A percentile compares a stretch with the other conserved stretches of the same genome.
phyloP scores from a whole-genome alignment of 2,113 vertebrate genomes.

The Carassius gibelio region DNA sequence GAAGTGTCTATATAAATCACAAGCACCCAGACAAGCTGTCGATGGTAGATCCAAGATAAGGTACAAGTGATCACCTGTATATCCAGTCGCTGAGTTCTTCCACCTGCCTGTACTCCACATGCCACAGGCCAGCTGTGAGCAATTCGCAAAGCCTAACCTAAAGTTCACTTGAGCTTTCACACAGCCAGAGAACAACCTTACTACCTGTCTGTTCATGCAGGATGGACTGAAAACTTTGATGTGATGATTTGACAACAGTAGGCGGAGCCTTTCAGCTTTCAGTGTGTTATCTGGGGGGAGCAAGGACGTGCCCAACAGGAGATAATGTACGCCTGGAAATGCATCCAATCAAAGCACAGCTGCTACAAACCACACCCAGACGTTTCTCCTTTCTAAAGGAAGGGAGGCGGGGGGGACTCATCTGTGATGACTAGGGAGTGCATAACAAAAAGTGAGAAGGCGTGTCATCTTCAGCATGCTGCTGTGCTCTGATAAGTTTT shows the following conservation, averaged over 20 bases:
- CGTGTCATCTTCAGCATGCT: constrained; percentile 36
- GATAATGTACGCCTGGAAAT: constrained; percentile 77
- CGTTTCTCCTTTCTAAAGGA: constrained; percentile 39
- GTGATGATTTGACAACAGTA: constrained; percentile 74
- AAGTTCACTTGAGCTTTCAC: constrained; percentile 11
- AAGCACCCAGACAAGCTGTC: background rate
- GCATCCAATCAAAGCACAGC: constrained; percentile 73
- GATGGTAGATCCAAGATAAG: constrained; percentile 2
- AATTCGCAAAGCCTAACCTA: background rate
- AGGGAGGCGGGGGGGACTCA: constrained; percentile 10
- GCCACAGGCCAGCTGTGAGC: constrained; percentile 42
- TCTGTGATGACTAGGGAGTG: constrained; percentile 19
- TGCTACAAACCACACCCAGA: constrained; percentile 65
- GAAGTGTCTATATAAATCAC: background rate
- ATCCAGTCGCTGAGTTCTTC: background rate
- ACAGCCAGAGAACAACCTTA: constrained; percentile 19
- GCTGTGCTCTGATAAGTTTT: constrained; percentile 50
- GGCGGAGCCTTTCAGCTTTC: constrained; percentile 64
- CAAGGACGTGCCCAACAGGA: constrained; percentile 79
- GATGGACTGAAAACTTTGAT: constrained; percentile 49
- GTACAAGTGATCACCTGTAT: constrained; percentile 21
- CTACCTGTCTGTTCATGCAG: constrained; percentile 66
- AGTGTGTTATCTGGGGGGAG: constrained; percentile 84
- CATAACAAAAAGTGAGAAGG: constrained; percentile 45
- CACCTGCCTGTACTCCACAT: constrained; percentile 10